Percentiles rank a stretch among this genome's conserved stretches.
Evolutionary conservation across 2,797 vertebrate genomes (phyloP).

Genomic region (Alfaro cultratus): DNA sequence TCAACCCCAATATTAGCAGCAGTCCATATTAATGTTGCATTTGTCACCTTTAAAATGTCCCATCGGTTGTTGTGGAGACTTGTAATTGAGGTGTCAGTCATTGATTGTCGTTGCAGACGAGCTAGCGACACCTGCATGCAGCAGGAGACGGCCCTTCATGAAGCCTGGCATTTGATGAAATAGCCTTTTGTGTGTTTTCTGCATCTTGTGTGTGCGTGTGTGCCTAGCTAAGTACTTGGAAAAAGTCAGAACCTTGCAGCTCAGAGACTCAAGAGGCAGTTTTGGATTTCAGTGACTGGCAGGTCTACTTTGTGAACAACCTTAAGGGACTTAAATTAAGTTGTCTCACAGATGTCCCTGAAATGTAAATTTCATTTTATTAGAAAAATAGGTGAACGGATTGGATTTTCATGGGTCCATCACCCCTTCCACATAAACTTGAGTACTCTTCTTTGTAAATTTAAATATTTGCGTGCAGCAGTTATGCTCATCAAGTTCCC

Average conservation of each 20-base stretch:
- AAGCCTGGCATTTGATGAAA: constrained; percentile 71
- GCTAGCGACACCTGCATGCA: constrained; percentile 44
- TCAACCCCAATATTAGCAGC: constrained; percentile 39
- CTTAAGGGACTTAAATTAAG: constrained; percentile 56
- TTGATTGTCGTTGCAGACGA: constrained; percentile 54
- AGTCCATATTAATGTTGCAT: constrained; percentile 48
- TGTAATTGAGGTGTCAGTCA: constrained; percentile 66
- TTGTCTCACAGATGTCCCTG: constrained; percentile 28
- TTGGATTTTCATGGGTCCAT: constrained; percentile 8
- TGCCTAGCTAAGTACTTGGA: constrained; percentile 59
- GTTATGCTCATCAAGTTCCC: neutral
- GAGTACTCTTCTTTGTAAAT: neutral
- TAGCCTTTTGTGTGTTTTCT: constrained; percentile 62
- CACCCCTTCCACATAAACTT: constrained; percentile 8
- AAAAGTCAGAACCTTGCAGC: constrained; percentile 56
- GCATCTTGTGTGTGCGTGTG: constrained; percentile 19
- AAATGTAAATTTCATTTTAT: constrained; percentile 36
- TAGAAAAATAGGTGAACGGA: neutral
- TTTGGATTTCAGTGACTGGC: constrained; percentile 59
- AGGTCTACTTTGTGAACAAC: constrained; percentile 48
- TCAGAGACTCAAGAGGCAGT: constrained; percentile 51
- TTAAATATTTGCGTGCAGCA: neutral
- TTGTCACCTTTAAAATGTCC: constrained; percentile 58
- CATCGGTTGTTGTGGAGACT: constrained; percentile 34
- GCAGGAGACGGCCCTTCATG: constrained; percentile 63